Conservation (phyloP, 2,888 invertebrate genomes). For the Lochmaea capreae region DNA sequence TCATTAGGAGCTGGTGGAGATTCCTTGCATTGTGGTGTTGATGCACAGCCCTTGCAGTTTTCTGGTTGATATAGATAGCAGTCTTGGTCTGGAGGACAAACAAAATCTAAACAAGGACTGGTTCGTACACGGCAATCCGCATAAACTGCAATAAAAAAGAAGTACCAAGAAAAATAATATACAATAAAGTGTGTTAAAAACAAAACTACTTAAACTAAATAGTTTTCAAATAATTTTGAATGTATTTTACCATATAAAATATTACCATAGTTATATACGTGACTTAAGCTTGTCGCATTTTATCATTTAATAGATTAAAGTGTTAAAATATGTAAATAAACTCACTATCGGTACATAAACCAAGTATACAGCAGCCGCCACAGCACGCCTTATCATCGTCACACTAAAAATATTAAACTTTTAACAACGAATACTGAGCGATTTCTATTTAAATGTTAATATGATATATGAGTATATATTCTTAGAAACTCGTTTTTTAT, state of each 20-base stretch:
- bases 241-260: too few relatives aligned
- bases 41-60: constrained; percentile 55
- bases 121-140: constrained; percentile 51
- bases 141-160: constrained; percentile 52
- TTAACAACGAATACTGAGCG: not conserved
- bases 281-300: not conserved
- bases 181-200: not conserved
- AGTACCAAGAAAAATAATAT: not conserved
- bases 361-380: constrained; percentile 70
- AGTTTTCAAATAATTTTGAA: too few relatives aligned
- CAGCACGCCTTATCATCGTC: constrained; percentile 69
- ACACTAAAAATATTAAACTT: constrained; percentile 71
- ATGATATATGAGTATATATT: too few relatives aligned
- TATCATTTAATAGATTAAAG: not conserved
- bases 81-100: constrained; percentile 58
- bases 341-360: constrained; percentile 70
- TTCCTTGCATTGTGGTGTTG: constrained; percentile 40
- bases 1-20: constrained; percentile 29
- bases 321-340: constrained; percentile 18
- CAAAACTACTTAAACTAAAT: not conserved
- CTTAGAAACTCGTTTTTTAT: too few relatives aligned
- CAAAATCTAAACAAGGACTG: constrained; percentile 54
- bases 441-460: not conserved
- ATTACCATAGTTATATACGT: not conserved
- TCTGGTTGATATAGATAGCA: constrained; percentile 56